Conservation (phyloP, 1,140 invertebrate genomes). For the Eciton burchellii region DNA sequence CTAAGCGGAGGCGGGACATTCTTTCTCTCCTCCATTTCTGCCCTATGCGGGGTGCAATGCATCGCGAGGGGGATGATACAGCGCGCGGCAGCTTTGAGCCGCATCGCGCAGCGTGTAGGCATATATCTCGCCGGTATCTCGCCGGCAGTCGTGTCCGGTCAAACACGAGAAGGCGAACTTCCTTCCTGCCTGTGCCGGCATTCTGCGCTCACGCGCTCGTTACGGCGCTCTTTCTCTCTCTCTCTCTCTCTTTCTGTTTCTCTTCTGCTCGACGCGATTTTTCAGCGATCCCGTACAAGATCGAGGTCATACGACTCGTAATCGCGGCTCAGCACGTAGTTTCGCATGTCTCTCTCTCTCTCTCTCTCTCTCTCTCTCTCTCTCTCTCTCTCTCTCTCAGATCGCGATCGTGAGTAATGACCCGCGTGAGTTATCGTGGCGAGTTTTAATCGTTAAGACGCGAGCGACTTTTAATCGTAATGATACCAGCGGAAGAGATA, state of each 20-base stretch:
- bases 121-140: conserved; percentile 73
- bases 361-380: neutral
- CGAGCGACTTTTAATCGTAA: conserved; percentile 7
- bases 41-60: conserved; percentile 34
- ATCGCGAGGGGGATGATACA: conserved; percentile 37
- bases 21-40: neutral
- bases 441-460: neutral
- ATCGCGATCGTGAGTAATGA: conserved; percentile 44
- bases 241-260: too few relatives aligned
- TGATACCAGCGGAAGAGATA: conserved; percentile 16
- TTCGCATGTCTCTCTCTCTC: too few relatives aligned
- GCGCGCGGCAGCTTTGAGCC: conserved; percentile 64
- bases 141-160: conserved; percentile 60
- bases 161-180: conserved; percentile 72
- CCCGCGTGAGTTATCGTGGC: conserved; percentile 33
- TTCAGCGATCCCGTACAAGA: neutral
- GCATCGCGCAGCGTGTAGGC: conserved; percentile 61
- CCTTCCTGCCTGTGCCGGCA: conserved; percentile 67
- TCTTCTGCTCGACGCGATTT: conserved; percentile 33
- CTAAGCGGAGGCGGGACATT: neutral
- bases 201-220: neutral
- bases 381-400: conserved; percentile 12
- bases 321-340: neutral
- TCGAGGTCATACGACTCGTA: neutral
- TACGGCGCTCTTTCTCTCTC: conserved; percentile 17